A percentile compares a stretch with the other conserved stretches of the same genome.
Conservation (phyloP, 2,113 vertebrate genomes). For the Carollia perspicillata region DNA sequence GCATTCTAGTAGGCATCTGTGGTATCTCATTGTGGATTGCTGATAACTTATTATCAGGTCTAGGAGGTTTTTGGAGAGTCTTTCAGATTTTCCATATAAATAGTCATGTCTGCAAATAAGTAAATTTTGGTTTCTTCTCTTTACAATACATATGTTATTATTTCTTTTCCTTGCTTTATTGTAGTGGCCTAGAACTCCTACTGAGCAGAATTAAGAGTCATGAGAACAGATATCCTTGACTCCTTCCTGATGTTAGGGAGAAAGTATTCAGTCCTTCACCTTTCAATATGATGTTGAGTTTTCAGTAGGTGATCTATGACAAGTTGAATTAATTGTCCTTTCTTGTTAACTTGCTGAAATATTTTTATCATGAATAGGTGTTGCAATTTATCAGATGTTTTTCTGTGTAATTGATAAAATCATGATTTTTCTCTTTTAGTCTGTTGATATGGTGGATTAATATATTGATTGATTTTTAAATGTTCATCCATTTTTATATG, state of each 20-base stretch:
- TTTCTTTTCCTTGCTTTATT: neutral
- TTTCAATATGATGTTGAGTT: neutral
- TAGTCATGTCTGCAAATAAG: neutral
- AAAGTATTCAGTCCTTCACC: neutral
- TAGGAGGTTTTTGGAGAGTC: neutral
- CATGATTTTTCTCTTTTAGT: neutral
- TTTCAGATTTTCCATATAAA: neutral
- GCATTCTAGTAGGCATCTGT: neutral
- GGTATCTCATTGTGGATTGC: neutral
- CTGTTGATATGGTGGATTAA: neutral
- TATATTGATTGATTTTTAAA: neutral
- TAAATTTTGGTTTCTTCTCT: neutral
- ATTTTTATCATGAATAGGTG: neutral
- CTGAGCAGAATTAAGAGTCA: neutral
- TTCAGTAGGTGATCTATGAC: neutral
- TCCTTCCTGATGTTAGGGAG: neutral
- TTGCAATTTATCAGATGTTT: neutral
- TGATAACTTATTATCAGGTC: neutral
- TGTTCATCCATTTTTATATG: neutral
- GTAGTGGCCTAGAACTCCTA: neutral
- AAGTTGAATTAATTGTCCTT: neutral
- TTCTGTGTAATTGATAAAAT: neutral
- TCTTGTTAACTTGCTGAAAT: neutral
- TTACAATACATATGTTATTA: neutral
- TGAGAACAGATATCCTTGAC: neutral